phyloP scores from a whole-genome alignment of 2,113 vertebrate genomes.

The Poeciliopsis turrubarensis region DNA sequence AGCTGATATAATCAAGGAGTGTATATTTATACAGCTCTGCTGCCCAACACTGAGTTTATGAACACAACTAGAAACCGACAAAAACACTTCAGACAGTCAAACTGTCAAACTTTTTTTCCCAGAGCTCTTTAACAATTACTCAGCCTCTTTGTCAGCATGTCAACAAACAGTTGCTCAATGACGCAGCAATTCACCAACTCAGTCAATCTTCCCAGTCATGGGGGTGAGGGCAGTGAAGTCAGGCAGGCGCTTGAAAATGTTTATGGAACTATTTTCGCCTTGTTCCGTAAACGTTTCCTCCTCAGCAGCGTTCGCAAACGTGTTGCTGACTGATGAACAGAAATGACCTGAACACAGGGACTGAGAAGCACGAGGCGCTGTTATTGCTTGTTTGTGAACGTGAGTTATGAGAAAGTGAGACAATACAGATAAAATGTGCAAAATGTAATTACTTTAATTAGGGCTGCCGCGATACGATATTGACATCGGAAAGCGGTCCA shows the following conservation, averaged over 20 bases:
- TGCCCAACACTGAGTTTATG: neutral
- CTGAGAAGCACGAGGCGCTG: neutral
- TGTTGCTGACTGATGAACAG: conserved; percentile 6
- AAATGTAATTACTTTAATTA: neutral
- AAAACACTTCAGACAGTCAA: neutral
- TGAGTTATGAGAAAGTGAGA: neutral
- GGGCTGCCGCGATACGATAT: no score
- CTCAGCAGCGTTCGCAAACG: conserved; percentile 31
- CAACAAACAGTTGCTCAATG: conserved; percentile 23
- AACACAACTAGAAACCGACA: neutral
- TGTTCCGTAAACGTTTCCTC: conserved; percentile 16
- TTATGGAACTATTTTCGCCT: conserved; percentile 23
- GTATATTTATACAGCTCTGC: neutral
- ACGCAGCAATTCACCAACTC: conserved; percentile 35
- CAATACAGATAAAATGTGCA: neutral
- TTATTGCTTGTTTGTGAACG: neutral
- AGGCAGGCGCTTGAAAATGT: conserved; percentile 1
- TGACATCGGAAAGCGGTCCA: no score
- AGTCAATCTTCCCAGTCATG: neutral
- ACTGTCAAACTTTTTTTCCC: neutral
- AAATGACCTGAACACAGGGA: neutral
- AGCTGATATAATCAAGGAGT: no score
- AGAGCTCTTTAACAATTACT: neutral
- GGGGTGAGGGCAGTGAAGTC: neutral
- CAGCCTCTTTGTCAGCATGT: conserved; percentile 15